Evolutionary conservation across 2,797 vertebrate genomes (phyloP), one percentile per base, ranked within the genome.

Genomic region (Coranthus polyacanthus): DNA sequence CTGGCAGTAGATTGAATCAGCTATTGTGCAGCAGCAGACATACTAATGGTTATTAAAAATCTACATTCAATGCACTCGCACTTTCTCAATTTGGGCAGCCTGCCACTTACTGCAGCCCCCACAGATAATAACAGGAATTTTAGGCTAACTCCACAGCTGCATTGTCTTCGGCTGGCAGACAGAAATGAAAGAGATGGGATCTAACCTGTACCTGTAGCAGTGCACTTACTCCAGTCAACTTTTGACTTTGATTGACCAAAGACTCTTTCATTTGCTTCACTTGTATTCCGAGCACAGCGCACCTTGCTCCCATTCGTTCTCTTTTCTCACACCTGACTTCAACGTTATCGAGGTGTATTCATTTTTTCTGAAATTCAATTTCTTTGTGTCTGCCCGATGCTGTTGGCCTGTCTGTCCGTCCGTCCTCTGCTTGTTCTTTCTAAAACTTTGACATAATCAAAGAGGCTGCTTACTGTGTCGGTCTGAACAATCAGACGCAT

Each of bases 1-100:
- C 36, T 29, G 36, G 20, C 46, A 57, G 53, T 44, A 43, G 68
- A 77, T 71, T 77, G 44, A 80, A 85, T 82, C 64, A 60, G 61
- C 43, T 17, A 53, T 69, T 66, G 44, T 61, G 54, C 6, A 37
- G 59, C 36, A 36, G 29, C 47, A 78, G 66, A 79, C 56, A 75
- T 72, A 62, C 67, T 70, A 71, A 80, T 84, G 58, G 13, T 75
- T 71, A 73, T 84, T 81, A 78, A 77, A 80, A 83, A 70, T 83
- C 66, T 72, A 79, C 51, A 81, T 82, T 73, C 60, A 71, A 26
- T 55, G 17, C 75, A 75, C 75, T 81, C 72, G 29, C 56, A 55
- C 55, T 77, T 66, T 72, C 67, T 73, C 51, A 67, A 50, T 78
- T 75, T 60, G 70, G 75, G 67, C 46, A 71, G 39, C 24, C 18